These are phyloP conservation scores for Limnephilus rhombicus DNA, from an alignment of 2,888 invertebrate genomes.

Conservation along the genomic window DNA sequence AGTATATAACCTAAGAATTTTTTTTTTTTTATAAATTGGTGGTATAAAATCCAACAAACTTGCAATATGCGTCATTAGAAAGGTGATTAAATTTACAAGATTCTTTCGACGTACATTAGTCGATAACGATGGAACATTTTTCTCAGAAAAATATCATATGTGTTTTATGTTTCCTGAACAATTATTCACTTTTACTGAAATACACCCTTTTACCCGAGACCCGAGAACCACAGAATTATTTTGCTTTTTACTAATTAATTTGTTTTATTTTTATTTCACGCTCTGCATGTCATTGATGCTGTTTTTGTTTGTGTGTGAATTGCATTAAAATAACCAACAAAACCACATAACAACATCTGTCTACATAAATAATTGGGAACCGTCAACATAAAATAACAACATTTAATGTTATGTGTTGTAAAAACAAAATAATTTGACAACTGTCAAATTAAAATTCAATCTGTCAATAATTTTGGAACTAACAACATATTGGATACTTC, in stretches of 20 bases:
- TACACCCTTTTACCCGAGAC: too few species aligned
- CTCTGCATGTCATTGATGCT: slow-evolving; percentile 68
- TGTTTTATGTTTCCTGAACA: too few species aligned
- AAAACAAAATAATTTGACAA: background rate
- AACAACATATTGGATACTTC: too few species aligned
- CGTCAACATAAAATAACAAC: background rate
- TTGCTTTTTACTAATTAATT: slow-evolving; percentile 71
- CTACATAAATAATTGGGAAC: background rate
- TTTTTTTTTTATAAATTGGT: too few species aligned
- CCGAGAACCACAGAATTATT: slow-evolving; percentile 29
- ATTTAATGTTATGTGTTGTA: background rate
- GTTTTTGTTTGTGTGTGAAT: slow-evolving; percentile 72
- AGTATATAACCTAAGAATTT: too few species aligned
- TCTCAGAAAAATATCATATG: too few species aligned
- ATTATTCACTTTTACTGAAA: too few species aligned
- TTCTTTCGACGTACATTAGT: too few species aligned
- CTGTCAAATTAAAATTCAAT: background rate
- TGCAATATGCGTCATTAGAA: too few species aligned
- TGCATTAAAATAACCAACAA: slow-evolving; percentile 30
- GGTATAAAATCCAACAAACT: too few species aligned
- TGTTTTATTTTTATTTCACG: slow-evolving; percentile 72
- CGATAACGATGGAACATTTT: too few species aligned
- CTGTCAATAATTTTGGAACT: background rate
- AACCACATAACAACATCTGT: slow-evolving; percentile 20
- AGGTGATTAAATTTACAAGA: too few species aligned